Evolutionary conservation across 2,888 invertebrate genomes (phyloP).

Genomic region (Noctua pronuba): DNA sequence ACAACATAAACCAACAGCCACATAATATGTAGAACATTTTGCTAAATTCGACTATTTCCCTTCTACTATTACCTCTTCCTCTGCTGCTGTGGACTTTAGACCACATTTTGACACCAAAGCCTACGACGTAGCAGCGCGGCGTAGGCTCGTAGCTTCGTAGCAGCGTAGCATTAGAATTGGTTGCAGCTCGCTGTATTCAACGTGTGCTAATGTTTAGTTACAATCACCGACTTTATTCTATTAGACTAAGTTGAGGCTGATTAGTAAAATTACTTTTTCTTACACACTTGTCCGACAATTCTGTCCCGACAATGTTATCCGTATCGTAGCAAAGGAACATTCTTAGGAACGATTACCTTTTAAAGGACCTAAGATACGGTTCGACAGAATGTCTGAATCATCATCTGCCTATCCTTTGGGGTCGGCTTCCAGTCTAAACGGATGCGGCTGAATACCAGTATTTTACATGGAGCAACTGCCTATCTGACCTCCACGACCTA

Average conservation of each 20-base stretch:
- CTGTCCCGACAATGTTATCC: background rate
- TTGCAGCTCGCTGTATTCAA: background rate
- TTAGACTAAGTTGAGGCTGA: background rate
- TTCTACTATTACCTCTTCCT: too few relatives aligned
- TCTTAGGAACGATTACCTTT: background rate
- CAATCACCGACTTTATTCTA: background rate
- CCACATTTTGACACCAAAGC: background rate
- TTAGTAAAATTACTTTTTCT: background rate
- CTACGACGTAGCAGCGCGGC: slow-evolving; percentile 26
- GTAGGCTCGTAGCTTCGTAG: slow-evolving; percentile 14
- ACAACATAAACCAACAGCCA: too few relatives aligned
- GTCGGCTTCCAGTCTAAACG: too few relatives aligned
- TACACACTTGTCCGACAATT: background rate
- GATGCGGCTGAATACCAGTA: too few relatives aligned
- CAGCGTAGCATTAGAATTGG: background rate
- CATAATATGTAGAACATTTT: too few relatives aligned
- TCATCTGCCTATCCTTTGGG: too few relatives aligned
- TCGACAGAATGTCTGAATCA: background rate
- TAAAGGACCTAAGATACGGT: background rate
- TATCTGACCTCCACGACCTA: too few relatives aligned
- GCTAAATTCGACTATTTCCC: background rate
- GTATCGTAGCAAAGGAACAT: background rate
- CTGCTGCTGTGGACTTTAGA: background rate
- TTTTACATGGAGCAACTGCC: too few relatives aligned
- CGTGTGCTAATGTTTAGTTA: background rate